Evolutionary conservation across 2,797 vertebrate species (phyloP), one percentile per base, ranked within the genome.

Genomic region (Tachyglossus aculeatus): DNA sequence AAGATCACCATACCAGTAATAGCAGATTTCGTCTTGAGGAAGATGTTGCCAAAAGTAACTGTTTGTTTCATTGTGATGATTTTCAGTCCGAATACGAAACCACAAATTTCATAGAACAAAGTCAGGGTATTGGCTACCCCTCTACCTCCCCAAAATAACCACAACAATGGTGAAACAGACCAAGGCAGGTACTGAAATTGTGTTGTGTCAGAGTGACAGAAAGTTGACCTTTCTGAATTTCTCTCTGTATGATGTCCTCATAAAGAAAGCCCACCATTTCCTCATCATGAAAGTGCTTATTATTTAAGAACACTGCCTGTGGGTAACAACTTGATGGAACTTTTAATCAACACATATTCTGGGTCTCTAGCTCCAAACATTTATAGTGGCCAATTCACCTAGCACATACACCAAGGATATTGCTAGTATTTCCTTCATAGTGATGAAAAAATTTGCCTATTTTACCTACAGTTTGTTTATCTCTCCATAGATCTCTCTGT

Each of bases 361-460:
- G 55, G 24, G 13, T 51, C 1, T 57, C 64, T 25, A 40, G 66
- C 29, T 36, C 40, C 45, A 44, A 43, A 69, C 55, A 34, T 58
- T 62, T 68, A 14, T 40, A 27, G 47, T 59, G 80, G 70, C 43
- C 56, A 39, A 43, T 71, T 79, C 76, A 76, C 76, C 81, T 73
- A 43, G 53, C 40, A 58, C 55, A 48, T 18, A 34, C 36, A 21
- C 63, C 9, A 29, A 50, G 75, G 68, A 82, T 12, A 2, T 78
- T 65, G 56, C 60, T 75, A 78, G 81, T 60, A 65, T 79, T 81
- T 82, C 81, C 74, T 72, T 82, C 71, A 50, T 75, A 50, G 59
- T 29, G 77, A 73, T 69, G 65, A 60, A 61, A 71, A 77, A 87
- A 88, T 88, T 85, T 89, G 88, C 68, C 88, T 85, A 71, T 83